These are phyloP conservation scores for Speoplatyrhinus poulsoni DNA, from an alignment of 2,113 vertebrate genomes.

Conservation along the genomic window DNA sequence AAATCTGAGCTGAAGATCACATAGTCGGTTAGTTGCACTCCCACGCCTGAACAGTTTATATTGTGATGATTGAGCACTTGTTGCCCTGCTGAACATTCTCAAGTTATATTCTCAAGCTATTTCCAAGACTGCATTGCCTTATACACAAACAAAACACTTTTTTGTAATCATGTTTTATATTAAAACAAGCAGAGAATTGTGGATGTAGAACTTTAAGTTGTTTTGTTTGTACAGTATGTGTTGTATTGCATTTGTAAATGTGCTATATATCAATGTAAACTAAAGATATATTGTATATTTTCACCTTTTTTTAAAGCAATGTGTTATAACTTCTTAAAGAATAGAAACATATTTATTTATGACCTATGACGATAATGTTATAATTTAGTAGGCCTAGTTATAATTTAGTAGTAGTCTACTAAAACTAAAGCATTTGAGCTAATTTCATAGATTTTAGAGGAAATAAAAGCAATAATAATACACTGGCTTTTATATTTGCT, in stretches of 20 bases:
- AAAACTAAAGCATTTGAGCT: neutral
- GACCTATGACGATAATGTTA: too few relatives aligned
- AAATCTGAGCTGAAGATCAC: neutral
- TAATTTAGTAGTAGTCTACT: conserved; percentile 3
- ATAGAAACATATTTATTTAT: conserved; percentile 54
- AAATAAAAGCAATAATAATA: conserved; percentile 3
- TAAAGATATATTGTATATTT: conserved; percentile 15
- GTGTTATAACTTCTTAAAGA: conserved; percentile 9
- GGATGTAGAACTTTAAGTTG: conserved; percentile 32
- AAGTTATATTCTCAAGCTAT: conserved; percentile 17
- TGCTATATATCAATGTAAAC: neutral
- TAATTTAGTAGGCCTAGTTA: conserved; percentile 9
- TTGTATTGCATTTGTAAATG: conserved; percentile 28
- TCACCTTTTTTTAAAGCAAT: conserved; percentile 16
- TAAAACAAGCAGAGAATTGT: conserved; percentile 67
- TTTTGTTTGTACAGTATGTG: neutral
- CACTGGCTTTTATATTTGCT: conserved; percentile 29
- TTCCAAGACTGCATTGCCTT: conserved; percentile 44
- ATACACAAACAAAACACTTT: conserved; percentile 20
- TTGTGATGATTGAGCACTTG: conserved; percentile 10
- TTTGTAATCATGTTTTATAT: conserved; percentile 73
- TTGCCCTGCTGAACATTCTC: conserved; percentile 11
- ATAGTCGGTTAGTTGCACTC: neutral
- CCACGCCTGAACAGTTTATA: neutral
- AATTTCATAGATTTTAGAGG: neutral